These are phyloP conservation scores for Caenorhabditis latens DNA, from an alignment of 1,140 invertebrate genomes.

Conservation along the genomic window DNA sequence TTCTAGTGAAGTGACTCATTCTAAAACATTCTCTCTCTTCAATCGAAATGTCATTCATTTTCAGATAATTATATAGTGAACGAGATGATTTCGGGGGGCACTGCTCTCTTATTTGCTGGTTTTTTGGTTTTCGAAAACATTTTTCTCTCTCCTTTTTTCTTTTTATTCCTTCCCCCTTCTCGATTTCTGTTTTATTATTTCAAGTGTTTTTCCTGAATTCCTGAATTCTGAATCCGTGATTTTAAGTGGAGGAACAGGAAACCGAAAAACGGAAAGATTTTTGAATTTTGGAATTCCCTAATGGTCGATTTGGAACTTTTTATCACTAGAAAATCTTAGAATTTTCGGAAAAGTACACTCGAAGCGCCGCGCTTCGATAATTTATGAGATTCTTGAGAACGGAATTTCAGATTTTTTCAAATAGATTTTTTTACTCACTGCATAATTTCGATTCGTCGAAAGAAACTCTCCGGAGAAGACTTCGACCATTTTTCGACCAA, in stretches of 20 bases:
- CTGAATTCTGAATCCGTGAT: not conserved
- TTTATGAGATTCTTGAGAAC: constrained; percentile 32
- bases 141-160: not conserved
- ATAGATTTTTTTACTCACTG: constrained; percentile 63
- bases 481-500: constrained; percentile 92
- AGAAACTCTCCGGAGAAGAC: constrained; percentile 92
- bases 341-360: not conserved
- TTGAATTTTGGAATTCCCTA: not conserved
- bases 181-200: constrained; percentile 82
- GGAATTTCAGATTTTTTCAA: not conserved
- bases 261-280: not conserved
- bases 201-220: constrained; percentile 80
- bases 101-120: no score
- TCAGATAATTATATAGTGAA: not conserved
- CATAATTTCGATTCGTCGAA: constrained; percentile 71
- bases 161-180: not conserved
- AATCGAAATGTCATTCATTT: not conserved
- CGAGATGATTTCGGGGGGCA: no score
- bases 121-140: not conserved
- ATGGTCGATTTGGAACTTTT: not conserved
- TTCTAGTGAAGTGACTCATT: no score
- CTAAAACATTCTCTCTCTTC: not conserved
- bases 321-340: not conserved
- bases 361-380: not conserved
- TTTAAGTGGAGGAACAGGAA: no score